phyloP scores from a whole-genome alignment of 2,797 vertebrate species.

The Oreortyx pictus region DNA sequence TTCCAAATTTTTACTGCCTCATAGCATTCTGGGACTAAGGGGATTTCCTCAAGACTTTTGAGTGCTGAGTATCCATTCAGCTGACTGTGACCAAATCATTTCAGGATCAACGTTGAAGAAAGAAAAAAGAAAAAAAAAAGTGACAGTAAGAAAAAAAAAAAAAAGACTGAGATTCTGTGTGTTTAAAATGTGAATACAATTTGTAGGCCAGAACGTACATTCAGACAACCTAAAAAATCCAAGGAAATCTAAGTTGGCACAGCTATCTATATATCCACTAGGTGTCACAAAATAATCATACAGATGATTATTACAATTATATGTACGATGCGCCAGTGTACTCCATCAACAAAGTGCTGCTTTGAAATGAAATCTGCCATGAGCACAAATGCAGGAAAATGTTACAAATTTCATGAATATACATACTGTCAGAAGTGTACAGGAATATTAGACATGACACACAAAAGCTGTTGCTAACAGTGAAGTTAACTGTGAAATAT shows the following conservation, averaged over 20 bases:
- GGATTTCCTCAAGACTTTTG: background rate
- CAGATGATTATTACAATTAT: conserved; percentile 45
- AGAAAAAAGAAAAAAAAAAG: background rate
- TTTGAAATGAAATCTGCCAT: conserved; percentile 40
- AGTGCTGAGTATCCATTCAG: background rate
- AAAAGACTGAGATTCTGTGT: background rate
- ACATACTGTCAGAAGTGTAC: conserved; percentile 50
- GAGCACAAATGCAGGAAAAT: conserved; percentile 69
- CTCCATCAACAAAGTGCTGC: conserved; percentile 50
- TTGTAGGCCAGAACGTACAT: background rate
- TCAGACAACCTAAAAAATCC: background rate
- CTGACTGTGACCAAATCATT: background rate
- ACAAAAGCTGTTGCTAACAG: conserved; percentile 59
- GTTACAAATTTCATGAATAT: conserved; percentile 64
- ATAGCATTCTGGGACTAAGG: background rate
- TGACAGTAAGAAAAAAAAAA: background rate
- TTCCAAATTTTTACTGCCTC: background rate
- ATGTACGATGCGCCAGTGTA: conserved; percentile 12
- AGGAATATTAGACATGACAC: conserved; percentile 54
- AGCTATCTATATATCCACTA: conserved; percentile 63
- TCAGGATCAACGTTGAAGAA: background rate
- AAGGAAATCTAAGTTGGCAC: background rate
- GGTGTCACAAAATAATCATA: conserved; percentile 68
- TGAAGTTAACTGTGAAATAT: background rate
- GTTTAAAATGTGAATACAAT: background rate